These are phyloP conservation scores for Ditylenchus weischeri DNA, from an alignment of 2,888 invertebrate species.

Conservation along the genomic window DNA sequence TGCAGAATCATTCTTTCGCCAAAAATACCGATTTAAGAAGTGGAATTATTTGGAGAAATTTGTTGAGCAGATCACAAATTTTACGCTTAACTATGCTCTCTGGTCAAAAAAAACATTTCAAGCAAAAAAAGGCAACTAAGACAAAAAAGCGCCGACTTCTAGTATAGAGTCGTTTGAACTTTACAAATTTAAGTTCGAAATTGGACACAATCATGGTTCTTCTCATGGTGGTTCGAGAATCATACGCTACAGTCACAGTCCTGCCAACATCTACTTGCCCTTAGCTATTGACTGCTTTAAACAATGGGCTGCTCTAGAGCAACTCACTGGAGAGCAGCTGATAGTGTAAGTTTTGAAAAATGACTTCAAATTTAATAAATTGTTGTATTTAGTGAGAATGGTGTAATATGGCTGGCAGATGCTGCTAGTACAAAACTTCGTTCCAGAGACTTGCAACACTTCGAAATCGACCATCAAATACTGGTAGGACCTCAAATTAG, in stretches of 20 bases:
- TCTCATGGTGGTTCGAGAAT: conserved; percentile 55
- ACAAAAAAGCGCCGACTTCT: too few relatives aligned
- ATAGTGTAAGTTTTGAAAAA: conserved; percentile 1
- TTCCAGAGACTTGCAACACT: conserved; percentile 26
- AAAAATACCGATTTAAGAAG: too few relatives aligned
- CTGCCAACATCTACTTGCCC: conserved; percentile 40
- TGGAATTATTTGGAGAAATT: too few relatives aligned
- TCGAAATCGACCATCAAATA: conserved; percentile 33
- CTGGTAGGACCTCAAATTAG: conserved; percentile 25
- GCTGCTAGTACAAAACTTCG: conserved; percentile 20
- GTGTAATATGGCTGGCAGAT: conserved; percentile 37
- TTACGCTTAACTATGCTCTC: too few relatives aligned
- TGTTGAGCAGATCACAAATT: too few relatives aligned
- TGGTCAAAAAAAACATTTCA: too few relatives aligned
- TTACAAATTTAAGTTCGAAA: conserved; percentile 35
- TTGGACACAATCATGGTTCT: conserved; percentile 49
- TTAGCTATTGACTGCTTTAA: conserved; percentile 36
- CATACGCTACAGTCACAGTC: conserved; percentile 51
- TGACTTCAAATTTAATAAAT: not conserved
- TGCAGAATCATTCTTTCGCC: too few relatives aligned
- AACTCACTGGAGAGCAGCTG: conserved; percentile 20
- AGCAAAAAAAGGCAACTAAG: too few relatives aligned
- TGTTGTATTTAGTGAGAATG: conserved; percentile 22
- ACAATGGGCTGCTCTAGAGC: conserved; percentile 30
- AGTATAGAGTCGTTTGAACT: too few relatives aligned